Evolutionary conservation across 2,888 invertebrate genomes (phyloP).

Genomic region (Netelia melanura): DNA sequence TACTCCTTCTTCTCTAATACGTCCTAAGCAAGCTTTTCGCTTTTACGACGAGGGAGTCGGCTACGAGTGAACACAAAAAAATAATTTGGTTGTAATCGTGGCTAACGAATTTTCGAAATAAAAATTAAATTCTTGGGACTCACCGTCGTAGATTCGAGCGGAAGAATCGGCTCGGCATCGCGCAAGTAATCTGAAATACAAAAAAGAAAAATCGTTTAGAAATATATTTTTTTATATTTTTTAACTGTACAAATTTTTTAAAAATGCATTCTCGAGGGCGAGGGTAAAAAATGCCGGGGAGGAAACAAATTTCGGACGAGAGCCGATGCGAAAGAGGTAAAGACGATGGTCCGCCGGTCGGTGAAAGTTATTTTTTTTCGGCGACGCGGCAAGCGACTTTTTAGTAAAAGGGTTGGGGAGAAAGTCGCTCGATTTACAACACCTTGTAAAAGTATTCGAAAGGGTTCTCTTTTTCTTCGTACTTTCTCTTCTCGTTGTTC

Average conservation of each 20-base stretch:
- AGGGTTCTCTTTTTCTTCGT: constrained; percentile 71
- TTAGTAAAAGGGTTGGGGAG: constrained; percentile 81
- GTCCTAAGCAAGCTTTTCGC: constrained; percentile 19
- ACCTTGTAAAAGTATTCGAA: constrained; percentile 80
- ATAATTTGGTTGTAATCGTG: constrained; percentile 12
- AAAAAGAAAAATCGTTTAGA: constrained; percentile 54
- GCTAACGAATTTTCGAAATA: neutral
- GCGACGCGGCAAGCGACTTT: constrained; percentile 71
- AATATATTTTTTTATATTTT: constrained; percentile 22
- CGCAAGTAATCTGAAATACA: constrained; percentile 78
- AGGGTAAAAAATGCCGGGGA: constrained; percentile 25
- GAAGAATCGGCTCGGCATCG: constrained; percentile 75
- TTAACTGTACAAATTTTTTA: neutral
- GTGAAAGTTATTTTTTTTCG: constrained; percentile 73
- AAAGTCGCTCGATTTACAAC: constrained; percentile 82
- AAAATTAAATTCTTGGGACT: constrained; percentile 65
- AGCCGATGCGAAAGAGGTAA: constrained; percentile 45
- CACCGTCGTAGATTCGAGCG: constrained; percentile 75
- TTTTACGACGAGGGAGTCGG: constrained; percentile 14
- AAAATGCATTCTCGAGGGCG: constrained; percentile 25
- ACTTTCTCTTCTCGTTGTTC: constrained; percentile 39
- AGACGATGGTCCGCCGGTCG: constrained; percentile 45
- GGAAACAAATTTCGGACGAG: constrained; percentile 7
- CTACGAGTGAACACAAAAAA: constrained; percentile 8
- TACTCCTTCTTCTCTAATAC: constrained; percentile 6